Percentiles rank a stretch among this genome's conserved stretches.
These are phyloP conservation scores for Leptosomus discolor DNA, from an alignment of 2,113 vertebrate genomes.

Conservation along the genomic window DNA sequence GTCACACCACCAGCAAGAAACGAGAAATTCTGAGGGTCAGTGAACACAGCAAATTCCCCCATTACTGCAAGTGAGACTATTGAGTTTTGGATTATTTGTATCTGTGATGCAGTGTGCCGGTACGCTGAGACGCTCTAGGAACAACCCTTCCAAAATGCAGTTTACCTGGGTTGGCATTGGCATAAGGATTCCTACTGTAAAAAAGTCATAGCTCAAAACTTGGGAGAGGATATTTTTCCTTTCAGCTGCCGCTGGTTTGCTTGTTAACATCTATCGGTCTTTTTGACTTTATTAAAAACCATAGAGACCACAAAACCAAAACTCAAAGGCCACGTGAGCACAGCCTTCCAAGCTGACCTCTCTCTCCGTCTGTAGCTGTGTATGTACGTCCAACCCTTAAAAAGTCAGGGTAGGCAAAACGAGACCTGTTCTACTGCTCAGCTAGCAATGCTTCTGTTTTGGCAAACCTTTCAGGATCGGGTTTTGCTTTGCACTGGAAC, in stretches of 20 bases:
- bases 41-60: neutral
- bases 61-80: neutral
- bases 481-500: neutral
- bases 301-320: neutral
- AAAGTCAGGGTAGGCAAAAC: neutral
- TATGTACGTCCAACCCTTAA: neutral
- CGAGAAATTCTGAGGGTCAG: neutral
- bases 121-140: neutral
- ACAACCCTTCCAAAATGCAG: neutral
- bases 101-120: neutral
- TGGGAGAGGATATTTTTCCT: neutral
- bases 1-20: neutral
- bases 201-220: neutral
- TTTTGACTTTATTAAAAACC: neutral
- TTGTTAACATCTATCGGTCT: neutral
- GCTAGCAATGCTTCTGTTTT: neutral
- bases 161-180: neutral
- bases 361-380: neutral
- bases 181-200: neutral
- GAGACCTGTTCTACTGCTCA: neutral
- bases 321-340: neutral
- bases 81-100: neutral
- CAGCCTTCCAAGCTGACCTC: neutral
- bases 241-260: neutral
- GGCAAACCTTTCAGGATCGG: neutral